Conservation (phyloP, 1,140 invertebrate species). For the Platyura marginata region DNA sequence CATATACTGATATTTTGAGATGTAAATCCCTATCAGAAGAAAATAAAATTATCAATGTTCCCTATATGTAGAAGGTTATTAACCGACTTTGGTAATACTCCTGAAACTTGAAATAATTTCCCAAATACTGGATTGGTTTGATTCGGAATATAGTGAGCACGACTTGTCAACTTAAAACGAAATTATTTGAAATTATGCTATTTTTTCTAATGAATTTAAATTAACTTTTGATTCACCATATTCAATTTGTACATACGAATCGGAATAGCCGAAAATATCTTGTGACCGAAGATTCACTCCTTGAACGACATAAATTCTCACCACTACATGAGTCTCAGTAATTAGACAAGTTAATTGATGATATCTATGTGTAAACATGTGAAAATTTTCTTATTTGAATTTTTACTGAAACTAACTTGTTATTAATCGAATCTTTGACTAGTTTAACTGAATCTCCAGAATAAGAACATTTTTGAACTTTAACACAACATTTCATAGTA, state of each 20-base stretch:
- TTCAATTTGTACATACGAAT: conserved; percentile 55
- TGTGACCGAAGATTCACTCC: conserved; percentile 48
- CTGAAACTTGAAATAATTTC: conserved; percentile 23
- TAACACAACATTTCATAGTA: too few species aligned
- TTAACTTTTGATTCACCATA: too few species aligned
- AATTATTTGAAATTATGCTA: too few species aligned
- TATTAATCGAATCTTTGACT: too few species aligned
- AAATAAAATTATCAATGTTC: too few species aligned
- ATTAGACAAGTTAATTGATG: conserved; percentile 5
- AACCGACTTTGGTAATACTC: conserved; percentile 9
- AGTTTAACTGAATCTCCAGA: too few species aligned
- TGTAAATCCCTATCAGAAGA: neutral
- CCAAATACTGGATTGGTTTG: conserved; percentile 76
- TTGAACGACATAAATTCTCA: conserved; percentile 61
- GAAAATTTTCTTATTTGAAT: too few species aligned
- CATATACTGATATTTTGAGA: conserved; percentile 52
- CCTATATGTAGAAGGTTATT: conserved; percentile 1
- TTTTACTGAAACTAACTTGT: too few species aligned
- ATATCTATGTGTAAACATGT: too few species aligned
- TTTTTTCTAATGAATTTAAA: too few species aligned
- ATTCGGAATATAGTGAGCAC: conserved; percentile 54
- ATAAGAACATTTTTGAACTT: too few species aligned
- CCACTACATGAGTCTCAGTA: conserved; percentile 43
- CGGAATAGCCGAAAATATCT: conserved; percentile 54
- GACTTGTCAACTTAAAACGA: conserved; percentile 48